Evolutionary conservation across 2,113 vertebrate species (phyloP), one percentile per base, ranked within the genome.

Genomic region (Hippoglossus stenolepis): DNA sequence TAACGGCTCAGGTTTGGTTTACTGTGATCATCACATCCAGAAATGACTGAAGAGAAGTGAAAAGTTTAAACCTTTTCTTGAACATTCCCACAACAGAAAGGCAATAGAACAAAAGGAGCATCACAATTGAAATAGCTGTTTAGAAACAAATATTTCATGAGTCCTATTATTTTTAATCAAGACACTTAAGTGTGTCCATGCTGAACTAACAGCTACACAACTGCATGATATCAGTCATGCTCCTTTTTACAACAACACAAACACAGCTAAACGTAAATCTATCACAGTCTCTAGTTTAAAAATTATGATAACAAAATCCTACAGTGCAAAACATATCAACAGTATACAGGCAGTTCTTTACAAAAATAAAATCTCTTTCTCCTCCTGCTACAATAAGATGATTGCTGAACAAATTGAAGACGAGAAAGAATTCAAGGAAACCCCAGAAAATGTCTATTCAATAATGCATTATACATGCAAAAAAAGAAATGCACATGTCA

Each of bases 281-380:
- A 67, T 28, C 45, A 70, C 43, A 72, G 65, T 54, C 18, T 62
- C 35, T 26, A 23, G 45, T 53, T 49, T 15, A 38, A 68, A 38
- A 18, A 11, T 58, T 18, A 10, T 31, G 28, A 53, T 23, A 67
- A 45, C 10, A n/a, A 70, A 67, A 63, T 67, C 23, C 24, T 76
- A 70, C 31, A 83, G 76, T 87, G 85, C 83, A 87, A 87, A 90
- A 81, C 47, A 76, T 35, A 73, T 13, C 26, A 73, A 54, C 57
- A 76, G 61, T 51, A 73, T 15, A 77, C 18, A 73, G 65, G 28
- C 11, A 47, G 4, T 70, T 75, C 53, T 81, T 70, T 89, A 89
- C 71, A 90, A 88, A 62, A 87, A 87, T 80, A 81, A 87, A 72
- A 72, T 14, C 3, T 77, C 31, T 67, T 21, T 21, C 14, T 54